Base-by-base conservation (phyloP, 2,888 invertebrate species). In the Perizoma affinitatum region DNA sequence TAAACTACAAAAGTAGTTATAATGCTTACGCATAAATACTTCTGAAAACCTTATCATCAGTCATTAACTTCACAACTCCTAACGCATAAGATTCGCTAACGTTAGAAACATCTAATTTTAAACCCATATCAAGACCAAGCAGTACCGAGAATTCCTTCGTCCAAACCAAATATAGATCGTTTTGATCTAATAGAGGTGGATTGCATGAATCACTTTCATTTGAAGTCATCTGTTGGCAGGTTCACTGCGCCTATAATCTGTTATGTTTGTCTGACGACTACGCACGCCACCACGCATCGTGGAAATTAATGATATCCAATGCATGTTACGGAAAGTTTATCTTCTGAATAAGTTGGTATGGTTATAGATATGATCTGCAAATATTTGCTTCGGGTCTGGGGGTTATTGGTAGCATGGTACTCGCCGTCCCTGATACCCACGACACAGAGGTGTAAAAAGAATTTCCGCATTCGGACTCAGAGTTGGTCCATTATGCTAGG, bases 221-320 rank as follows among this genome's bases (percentile, higher is more conserved):
- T 74, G 72, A 73, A 75, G 74, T 73, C 64, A 65, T 66, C 61
- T 63, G 69, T 67, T 81, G 84, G 83, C 84, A 87, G 83, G 87
- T 87, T 88, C 86, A 85, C 64, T 84, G 84, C 82, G 79, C 86
- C 72, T 62, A 53, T 65, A 64, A 66, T 64, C 49, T 62, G 63
- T 65, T 65, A 63, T 64, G 53, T 38, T 38, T 56, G 59, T 58
- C 53, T 58, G 57, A 22, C 22, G 22, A 22, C 22, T 48, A 50
- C 67, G 56, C 56, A 61, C 46, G 67, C 71, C 70, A 69, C n/a
- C n/a, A n/a, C n/a, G n/a, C 69, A 71, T 68, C 70, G 69, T 70
- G 69, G 69, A 75, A 69, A 72, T 76, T 70, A 71, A 72, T 61
- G 49, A 58, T 63, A 69, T 67, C 44, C 46, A 50, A 49, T 22